Conservation (phyloP, 2,797 vertebrate species). For the Sebastes itinus region DNA sequence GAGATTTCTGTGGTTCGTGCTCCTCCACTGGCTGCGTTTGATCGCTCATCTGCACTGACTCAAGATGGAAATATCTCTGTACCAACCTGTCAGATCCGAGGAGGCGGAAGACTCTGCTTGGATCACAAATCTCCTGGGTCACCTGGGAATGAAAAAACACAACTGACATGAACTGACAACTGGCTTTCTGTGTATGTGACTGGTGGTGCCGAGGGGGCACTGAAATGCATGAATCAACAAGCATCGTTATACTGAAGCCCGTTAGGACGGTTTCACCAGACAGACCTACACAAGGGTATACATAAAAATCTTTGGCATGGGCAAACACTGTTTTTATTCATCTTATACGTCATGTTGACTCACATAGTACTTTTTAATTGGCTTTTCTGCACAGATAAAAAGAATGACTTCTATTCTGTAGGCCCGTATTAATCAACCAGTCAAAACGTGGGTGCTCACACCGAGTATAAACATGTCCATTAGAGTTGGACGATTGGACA, state of each 20-base stretch:
- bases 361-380: neutral
- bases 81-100: slow-evolving; percentile 88
- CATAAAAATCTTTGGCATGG: neutral
- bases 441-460: neutral
- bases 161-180: neutral
- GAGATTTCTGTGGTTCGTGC: neutral
- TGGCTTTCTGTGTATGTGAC: neutral
- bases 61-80: neutral
- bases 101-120: slow-evolving; percentile 85
- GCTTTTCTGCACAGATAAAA: neutral
- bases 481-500: neutral
- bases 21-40: neutral
- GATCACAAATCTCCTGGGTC: slow-evolving; percentile 88
- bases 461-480: neutral
- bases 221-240: neutral
- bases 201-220: neutral
- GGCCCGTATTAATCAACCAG: neutral
- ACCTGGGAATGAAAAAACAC: slow-evolving; percentile 67
- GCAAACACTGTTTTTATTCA: neutral
- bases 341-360: neutral
- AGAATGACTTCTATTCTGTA: neutral
- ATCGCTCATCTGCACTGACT: neutral
- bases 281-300: neutral
- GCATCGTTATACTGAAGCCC: neutral
- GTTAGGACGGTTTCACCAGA: neutral